Percentiles rank a stretch among this genome's conserved stretches.
These are phyloP conservation scores for Platanista minor DNA, from an alignment of 2,113 vertebrate genomes.

Conservation along the genomic window DNA sequence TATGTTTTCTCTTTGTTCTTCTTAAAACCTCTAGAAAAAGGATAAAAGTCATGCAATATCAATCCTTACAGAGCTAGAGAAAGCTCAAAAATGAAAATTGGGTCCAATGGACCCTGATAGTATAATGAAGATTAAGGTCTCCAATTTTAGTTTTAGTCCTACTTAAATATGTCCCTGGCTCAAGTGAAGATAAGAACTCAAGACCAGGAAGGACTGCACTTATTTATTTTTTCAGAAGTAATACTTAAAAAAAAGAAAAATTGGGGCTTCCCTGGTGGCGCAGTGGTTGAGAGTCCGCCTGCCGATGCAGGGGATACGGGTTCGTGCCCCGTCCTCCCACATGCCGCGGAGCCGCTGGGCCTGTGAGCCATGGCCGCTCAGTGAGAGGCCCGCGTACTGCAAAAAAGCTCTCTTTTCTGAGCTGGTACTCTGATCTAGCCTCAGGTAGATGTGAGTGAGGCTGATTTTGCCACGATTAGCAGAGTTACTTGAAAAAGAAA, in stretches of 20 bases:
- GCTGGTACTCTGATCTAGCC: neutral
- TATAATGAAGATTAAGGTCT: neutral
- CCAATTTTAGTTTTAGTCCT: neutral
- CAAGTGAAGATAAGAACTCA: conserved; percentile 20
- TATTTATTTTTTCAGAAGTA: neutral
- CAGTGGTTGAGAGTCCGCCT: too few species aligned
- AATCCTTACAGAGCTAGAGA: neutral
- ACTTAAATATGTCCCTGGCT: neutral
- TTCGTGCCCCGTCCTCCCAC: too few species aligned
- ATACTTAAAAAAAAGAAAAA: neutral
- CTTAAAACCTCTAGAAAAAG: neutral
- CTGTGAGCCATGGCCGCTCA: too few species aligned
- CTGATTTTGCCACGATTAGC: neutral
- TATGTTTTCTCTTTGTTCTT: neutral
- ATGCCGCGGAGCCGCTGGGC: too few species aligned
- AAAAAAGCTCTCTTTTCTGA: neutral
- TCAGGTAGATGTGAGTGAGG: neutral
- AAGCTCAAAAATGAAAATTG: neutral
- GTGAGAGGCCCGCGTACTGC: too few species aligned
- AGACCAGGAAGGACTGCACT: neutral
- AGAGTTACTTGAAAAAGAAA: conserved; percentile 20
- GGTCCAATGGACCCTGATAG: neutral
- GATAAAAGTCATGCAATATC: neutral
- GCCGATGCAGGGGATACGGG: too few species aligned
- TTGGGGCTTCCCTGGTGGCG: too few species aligned